These are phyloP conservation scores for Indicator maculatus DNA, from an alignment of 2,113 vertebrate species.

Conservation along the genomic window DNA sequence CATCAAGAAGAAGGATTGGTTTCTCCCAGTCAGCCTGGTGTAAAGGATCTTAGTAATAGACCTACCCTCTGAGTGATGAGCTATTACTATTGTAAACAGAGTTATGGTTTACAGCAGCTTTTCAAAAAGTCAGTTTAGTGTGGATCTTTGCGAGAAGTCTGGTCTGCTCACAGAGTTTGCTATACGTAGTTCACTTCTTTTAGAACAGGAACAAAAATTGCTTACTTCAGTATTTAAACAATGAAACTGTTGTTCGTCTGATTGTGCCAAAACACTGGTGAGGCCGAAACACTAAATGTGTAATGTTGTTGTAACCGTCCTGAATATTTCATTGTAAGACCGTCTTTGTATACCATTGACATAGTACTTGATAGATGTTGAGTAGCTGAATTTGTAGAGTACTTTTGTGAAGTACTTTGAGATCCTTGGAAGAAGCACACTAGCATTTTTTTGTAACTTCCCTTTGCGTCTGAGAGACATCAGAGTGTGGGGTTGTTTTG, in stretches of 20 bases:
- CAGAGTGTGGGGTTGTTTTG: background rate
- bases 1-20: background rate
- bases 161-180: background rate
- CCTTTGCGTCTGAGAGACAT: background rate
- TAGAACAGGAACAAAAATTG: background rate
- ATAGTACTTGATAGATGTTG: background rate
- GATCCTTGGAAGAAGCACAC: background rate
- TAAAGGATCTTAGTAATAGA: background rate
- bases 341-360: background rate
- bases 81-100: slow-evolving; percentile 14
- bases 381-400: background rate
- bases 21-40: background rate
- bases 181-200: background rate
- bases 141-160: background rate
- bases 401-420: background rate
- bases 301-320: background rate
- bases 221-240: background rate
- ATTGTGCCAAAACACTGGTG: background rate
- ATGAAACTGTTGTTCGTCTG: background rate
- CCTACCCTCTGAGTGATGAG: background rate
- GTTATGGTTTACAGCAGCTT: background rate
- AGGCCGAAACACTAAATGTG: background rate
- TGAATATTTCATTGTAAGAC: background rate
- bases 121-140: slow-evolving; percentile 14
- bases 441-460: background rate